A percentile compares a stretch with the other conserved stretches of the same genome.
phyloP scores from a whole-genome alignment of 2,888 invertebrate genomes.

The Hermodice carunculata region DNA sequence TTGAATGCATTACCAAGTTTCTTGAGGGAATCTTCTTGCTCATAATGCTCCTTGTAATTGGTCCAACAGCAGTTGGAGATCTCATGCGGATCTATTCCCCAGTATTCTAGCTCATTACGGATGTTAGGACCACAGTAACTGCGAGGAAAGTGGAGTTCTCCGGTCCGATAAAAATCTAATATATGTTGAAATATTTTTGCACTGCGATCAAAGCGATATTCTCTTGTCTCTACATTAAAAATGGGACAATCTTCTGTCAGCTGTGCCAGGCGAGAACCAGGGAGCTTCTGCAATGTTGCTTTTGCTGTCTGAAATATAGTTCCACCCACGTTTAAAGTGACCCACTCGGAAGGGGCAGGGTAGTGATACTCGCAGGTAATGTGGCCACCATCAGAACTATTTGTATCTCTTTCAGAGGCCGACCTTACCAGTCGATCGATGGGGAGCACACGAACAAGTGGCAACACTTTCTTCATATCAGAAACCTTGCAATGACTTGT shows the following conservation, averaged over 20 bases:
- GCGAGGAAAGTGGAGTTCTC: slow-evolving; percentile 47
- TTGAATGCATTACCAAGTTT: slow-evolving; percentile 20
- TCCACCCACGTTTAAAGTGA: slow-evolving; percentile 20
- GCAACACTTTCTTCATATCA: too few relatives aligned
- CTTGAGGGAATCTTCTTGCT: slow-evolving; percentile 19
- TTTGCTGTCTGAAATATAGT: slow-evolving; percentile 1
- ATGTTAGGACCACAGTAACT: slow-evolving; percentile 42
- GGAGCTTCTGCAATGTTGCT: slow-evolving; percentile 3
- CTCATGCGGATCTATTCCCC: slow-evolving; percentile 43
- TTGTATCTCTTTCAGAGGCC: too few relatives aligned
- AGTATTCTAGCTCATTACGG: slow-evolving; percentile 46
- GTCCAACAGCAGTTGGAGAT: slow-evolving; percentile 48
- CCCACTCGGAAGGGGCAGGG: slow-evolving; percentile 12
- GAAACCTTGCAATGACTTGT: too few relatives aligned
- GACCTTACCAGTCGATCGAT: too few relatives aligned
- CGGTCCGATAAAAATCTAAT: slow-evolving; percentile 28
- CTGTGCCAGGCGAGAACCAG: background rate
- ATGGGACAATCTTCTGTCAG: background rate
- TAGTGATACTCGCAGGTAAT: too few relatives aligned
- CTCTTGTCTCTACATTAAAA: background rate
- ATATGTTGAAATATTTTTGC: slow-evolving; percentile 15
- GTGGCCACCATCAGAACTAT: too few relatives aligned
- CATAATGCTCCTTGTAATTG: slow-evolving; percentile 12
- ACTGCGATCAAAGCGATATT: slow-evolving; percentile 15
- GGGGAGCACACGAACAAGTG: too few relatives aligned